A percentile compares a stretch with the other conserved stretches of the same genome.
phyloP scores from a whole-genome alignment of 35 echinoderm and acorn worm species.

The Strongylocentrotus purpuratus region DNA sequence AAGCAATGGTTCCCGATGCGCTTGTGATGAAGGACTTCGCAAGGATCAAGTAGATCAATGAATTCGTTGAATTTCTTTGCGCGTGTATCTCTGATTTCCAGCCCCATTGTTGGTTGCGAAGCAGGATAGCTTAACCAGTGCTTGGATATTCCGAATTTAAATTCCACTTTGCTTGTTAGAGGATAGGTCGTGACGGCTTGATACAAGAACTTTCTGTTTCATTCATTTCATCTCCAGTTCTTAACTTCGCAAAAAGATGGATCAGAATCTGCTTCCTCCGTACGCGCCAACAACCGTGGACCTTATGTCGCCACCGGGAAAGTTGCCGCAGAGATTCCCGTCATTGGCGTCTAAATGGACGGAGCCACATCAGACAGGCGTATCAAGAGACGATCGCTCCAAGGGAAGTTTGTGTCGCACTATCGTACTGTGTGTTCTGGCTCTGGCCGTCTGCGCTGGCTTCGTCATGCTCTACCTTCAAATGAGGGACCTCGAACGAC shows the following conservation, averaged over 20 bases:
- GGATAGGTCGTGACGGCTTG: background rate
- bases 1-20: background rate
- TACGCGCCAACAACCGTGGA: background rate
- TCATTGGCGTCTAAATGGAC: background rate
- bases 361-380: background rate
- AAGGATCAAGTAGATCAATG: background rate
- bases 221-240: background rate
- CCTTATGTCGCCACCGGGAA: background rate
- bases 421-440: background rate
- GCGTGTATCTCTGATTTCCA: background rate
- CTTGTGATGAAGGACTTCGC: background rate
- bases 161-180: background rate
- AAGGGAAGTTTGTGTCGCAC: background rate
- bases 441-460: background rate
- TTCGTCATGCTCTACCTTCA: background rate
- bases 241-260: background rate
- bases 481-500: background rate
- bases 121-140: background rate
- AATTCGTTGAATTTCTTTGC: background rate
- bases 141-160: constrained; percentile 13
- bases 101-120: background rate
- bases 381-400: background rate
- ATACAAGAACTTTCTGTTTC: background rate
- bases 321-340: background rate
- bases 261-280: background rate